Conservation (phyloP, 1,140 invertebrate species). For the Pachyrhynchus sulphureomaculatus region DNA sequence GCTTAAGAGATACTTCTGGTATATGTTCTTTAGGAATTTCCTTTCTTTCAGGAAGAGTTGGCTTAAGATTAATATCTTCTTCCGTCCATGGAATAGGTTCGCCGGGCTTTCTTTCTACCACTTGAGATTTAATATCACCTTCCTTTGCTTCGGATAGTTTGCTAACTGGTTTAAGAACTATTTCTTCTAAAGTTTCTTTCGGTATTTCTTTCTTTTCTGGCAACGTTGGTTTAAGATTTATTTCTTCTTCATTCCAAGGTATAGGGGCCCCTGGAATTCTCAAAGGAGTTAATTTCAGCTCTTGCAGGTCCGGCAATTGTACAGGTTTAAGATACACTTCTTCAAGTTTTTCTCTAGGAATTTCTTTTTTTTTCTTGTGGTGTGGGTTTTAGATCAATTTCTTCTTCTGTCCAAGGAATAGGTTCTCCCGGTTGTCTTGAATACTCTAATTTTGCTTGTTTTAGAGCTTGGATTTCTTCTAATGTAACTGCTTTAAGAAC, state of each 20-base stretch:
- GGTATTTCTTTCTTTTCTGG: conserved; percentile 49
- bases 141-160: conserved; percentile 28
- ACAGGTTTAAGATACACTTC: conserved; percentile 39
- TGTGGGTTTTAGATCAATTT: conserved; percentile 51
- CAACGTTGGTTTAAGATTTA: conserved; percentile 51
- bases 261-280: conserved; percentile 23
- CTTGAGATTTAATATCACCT: background rate
- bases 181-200: conserved; percentile 47
- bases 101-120: conserved; percentile 23
- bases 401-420: conserved; percentile 53
- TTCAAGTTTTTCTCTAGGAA: conserved; percentile 48
- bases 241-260: conserved; percentile 53
- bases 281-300: conserved; percentile 28
- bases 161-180: conserved; percentile 34
- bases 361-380: conserved; percentile 49
- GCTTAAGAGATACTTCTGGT: conserved; percentile 38
- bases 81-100: conserved; percentile 50
- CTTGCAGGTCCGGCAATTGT: conserved; percentile 30
- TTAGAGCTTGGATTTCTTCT: conserved; percentile 24
- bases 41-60: conserved; percentile 46
- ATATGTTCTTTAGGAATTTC: conserved; percentile 47
- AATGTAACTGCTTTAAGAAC: conserved; percentile 15
- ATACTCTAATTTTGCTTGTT: conserved; percentile 25
- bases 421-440: conserved; percentile 33
- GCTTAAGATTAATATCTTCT: conserved; percentile 51